Evolutionary conservation across 2,113 vertebrate genomes (phyloP).

Genomic region (Myiopsitta monachus): DNA sequence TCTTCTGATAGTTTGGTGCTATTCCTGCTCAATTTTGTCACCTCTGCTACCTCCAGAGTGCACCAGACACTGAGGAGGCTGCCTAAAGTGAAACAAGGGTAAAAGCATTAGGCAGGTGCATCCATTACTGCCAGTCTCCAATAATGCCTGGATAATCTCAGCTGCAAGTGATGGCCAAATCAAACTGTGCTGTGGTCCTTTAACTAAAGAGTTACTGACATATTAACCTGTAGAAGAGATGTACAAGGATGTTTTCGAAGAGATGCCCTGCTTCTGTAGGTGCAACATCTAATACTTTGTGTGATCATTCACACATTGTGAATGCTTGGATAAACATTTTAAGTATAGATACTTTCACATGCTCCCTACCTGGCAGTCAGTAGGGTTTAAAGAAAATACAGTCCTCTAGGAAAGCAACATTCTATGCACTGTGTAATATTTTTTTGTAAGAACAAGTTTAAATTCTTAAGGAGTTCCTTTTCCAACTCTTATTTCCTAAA

Average conservation of each 20-base stretch:
- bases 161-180: neutral
- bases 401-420: neutral
- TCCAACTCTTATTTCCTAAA: neutral
- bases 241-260: neutral
- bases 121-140: neutral
- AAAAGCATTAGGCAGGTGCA: neutral
- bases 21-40: neutral
- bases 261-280: neutral
- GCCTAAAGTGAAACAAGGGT: neutral
- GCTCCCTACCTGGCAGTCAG: neutral
- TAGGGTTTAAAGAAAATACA: neutral
- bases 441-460: neutral
- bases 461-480: neutral
- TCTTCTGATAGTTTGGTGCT: neutral
- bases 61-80: neutral
- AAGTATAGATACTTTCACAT: neutral
- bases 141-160: neutral
- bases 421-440: neutral
- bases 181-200: neutral
- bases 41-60: neutral
- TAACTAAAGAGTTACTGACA: neutral
- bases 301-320: neutral
- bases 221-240: neutral
- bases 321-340: neutral
- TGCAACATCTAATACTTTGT: neutral